Evolutionary conservation across 1,140 invertebrate genomes (phyloP), one percentile per base, ranked within the genome.

Genomic region (Myzus persicae): DNA sequence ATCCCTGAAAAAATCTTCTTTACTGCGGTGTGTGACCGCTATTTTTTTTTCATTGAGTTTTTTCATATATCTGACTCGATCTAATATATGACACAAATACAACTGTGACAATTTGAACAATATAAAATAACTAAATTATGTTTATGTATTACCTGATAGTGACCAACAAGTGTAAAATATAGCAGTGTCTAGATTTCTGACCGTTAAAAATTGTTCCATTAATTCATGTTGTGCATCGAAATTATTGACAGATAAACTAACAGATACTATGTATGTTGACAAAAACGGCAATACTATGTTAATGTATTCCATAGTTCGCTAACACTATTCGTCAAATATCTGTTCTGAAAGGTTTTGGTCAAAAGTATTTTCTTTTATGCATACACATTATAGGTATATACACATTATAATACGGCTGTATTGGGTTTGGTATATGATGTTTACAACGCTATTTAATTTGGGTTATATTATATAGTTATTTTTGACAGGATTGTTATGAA

Each of bases 21-120:
- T 42, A 40, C 44, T 44, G 31, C 89, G 38, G 24, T 67, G 18
- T 18, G 26, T 36, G 26, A 42, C 54, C 24, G 26, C 36, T 8
- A 90, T 67, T 36, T 24, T 20, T 20, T 90, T 90, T 42, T 67
- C 38, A 22, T 90, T 90, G 20, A 67, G 31, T 42, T 67, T 90
- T 90, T 67, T 42, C 89, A 90, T 90, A 90, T 18, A 20, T 67
- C 42, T 42, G 4, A 90, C 14, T 59, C 51, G 51, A 59, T 90
- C 88, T 90, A 59, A 20, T 87, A 5, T 76, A 76, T n/a, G 59
- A 76, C 18, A n/a, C 0, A 76, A 76, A 76, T n/a, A n/a, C 3
- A 76, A 76, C 14, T 18, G 14, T n/a, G 59, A 20, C 0, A 7
- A n/a, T 76, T 76, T 18, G 18, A 76, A 36, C n/a, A 76, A n/a